Evolutionary conservation across 2,888 invertebrate genomes (phyloP), one percentile per base, ranked within the genome.

Genomic region (Cheilosia variabilis): DNA sequence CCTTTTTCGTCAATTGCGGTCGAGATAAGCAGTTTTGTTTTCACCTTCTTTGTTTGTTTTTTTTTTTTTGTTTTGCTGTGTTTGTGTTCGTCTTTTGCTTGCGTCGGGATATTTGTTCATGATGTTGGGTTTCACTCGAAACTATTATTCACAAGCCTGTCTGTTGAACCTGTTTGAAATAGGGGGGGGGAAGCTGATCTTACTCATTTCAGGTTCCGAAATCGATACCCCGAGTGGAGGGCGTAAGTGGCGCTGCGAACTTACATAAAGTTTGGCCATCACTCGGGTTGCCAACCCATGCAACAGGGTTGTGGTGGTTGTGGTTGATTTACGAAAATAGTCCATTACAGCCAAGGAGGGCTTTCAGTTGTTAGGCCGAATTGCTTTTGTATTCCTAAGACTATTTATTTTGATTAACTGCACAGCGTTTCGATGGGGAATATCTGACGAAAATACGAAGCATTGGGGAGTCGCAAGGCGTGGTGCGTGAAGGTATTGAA

Each of bases 271-370:
- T 53, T 27, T 45, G 68, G 24, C 60, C 53, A 19, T 47, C 63
- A 71, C 60, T 63, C 57, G 45, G 55, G 31, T 31, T 62, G 45
- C 55, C 24, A 27, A 24, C 41, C 3, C 55, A 53, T 63, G 60
- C 62, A 69, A 78, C 55, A 69, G 60, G 60, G 53, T 55, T 65
- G 45, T 34, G 53, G 53, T 37, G 60, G 53, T 55, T 65, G 45
- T 34, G 53, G 53, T 37, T 65, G 34, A 53, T 24, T 73, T 41
- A 53, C 15, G n/a, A 7, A 19, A 72, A 43, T 2, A 22, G 37
- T 24, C 19, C 17, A 19, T 57, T 57, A 69, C 45, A 57, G 9
- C 17, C 19, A 17, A 9, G 19, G 9, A 19, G 17, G 37, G 13
- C 37, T 13, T 37, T 13, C 37, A 47, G 1, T 47, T 9, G 3